A percentile compares a stretch with the other conserved stretches of the same genome.
Evolutionary conservation across 2,888 invertebrate species (phyloP).

Genomic region (Sphecodes monilicornis): DNA sequence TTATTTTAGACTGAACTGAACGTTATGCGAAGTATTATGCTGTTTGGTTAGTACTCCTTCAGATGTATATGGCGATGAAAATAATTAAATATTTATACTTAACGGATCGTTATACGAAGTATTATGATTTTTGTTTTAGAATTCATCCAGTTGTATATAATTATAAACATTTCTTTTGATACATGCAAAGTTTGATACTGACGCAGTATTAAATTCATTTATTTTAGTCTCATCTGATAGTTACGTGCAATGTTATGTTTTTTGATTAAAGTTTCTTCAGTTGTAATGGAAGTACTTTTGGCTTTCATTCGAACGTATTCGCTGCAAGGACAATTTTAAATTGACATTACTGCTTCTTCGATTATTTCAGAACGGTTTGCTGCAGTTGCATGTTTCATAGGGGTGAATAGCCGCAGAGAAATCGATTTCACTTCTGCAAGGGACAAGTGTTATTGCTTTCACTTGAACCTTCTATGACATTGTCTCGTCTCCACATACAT

Average conservation of each 20-base stretch:
- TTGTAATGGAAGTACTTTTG: background rate
- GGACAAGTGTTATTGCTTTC: conserved; percentile 66
- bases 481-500: conserved; percentile 18
- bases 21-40: too few species aligned
- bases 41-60: too few species aligned
- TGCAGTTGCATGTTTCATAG: conserved; percentile 72
- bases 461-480: conserved; percentile 30
- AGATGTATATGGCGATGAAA: too few species aligned
- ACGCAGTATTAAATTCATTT: background rate
- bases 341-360: conserved; percentile 41
- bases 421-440: conserved; percentile 74
- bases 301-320: background rate
- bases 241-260: background rate
- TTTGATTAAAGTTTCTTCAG: background rate
- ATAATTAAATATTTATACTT: too few species aligned
- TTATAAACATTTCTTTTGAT: too few species aligned
- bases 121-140: too few species aligned
- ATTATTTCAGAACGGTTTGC: conserved; percentile 58
- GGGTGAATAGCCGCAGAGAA: conserved; percentile 77
- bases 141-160: too few species aligned
- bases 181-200: background rate
- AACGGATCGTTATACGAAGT: too few species aligned
- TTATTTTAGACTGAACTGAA: too few species aligned
- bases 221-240: background rate
- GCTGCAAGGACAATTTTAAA: background rate